A percentile compares a stretch with the other conserved stretches of the same genome.
These are phyloP conservation scores for Diadumene lineata DNA, from an alignment of 92 coral and sea anemone species.

Conservation along the genomic window DNA sequence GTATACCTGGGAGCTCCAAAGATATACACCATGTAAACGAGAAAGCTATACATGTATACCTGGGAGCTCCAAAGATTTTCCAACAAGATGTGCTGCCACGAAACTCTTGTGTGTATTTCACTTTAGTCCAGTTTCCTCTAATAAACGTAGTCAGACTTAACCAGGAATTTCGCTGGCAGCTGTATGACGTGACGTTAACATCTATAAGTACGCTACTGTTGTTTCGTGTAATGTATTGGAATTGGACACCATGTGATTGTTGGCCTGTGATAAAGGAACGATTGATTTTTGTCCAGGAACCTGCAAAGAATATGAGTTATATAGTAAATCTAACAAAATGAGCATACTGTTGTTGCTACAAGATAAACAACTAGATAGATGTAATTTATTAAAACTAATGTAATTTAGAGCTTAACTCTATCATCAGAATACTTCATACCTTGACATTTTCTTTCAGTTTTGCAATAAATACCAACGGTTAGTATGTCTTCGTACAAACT, in stretches of 20 bases:
- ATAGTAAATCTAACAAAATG: no score
- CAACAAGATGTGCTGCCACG: slow-evolving; percentile 48
- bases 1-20: slow-evolving; percentile 44
- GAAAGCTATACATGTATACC: slow-evolving; percentile 14
- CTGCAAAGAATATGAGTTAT: slow-evolving; percentile 6
- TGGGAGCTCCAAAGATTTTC: slow-evolving; percentile 45
- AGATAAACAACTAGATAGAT: no score
- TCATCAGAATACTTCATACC: no score
- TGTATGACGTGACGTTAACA: slow-evolving; percentile 37
- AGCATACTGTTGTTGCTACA: no score
- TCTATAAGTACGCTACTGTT: slow-evolving; percentile 15
- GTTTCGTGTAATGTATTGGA: neutral
- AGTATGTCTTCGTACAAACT: no score
- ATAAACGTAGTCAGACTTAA: slow-evolving; percentile 30
- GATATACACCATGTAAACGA: neutral
- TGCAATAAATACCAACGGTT: no score
- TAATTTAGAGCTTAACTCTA: no score
- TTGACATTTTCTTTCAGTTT: no score
- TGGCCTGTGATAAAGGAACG: slow-evolving; percentile 31
- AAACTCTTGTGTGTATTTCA: slow-evolving; percentile 51
- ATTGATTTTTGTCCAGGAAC: slow-evolving; percentile 31
- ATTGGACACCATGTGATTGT: slow-evolving; percentile 15
- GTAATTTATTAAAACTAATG: no score
- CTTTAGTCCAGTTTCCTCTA: slow-evolving; percentile 43
- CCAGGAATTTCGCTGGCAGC: slow-evolving; percentile 36